Conservation (phyloP, 2,797 vertebrate species). For the Adelosebastes latens region DNA sequence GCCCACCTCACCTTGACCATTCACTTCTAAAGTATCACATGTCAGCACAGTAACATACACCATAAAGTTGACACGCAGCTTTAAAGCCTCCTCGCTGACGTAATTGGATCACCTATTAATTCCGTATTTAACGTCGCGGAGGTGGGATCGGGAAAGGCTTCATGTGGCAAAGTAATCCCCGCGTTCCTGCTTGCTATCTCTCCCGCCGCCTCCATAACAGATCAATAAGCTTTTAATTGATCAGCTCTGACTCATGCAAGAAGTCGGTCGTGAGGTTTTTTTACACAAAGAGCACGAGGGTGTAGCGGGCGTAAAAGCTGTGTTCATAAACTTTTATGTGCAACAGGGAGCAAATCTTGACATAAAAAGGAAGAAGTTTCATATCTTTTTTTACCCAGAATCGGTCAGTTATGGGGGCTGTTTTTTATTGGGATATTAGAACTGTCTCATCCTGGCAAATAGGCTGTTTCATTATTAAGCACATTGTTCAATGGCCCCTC, state of each 20-base stretch:
- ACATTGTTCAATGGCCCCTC: conserved; percentile 51
- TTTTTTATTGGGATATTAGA: conserved; percentile 54
- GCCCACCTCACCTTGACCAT: conserved; percentile 1
- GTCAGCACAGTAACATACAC: not conserved
- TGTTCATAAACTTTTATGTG: conserved; percentile 49
- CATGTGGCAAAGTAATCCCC: conserved; percentile 32
- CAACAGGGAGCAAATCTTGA: conserved; percentile 27
- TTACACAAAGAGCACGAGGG: not conserved
- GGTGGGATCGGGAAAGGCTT: not conserved
- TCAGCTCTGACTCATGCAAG: conserved; percentile 55
- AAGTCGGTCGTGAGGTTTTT: not conserved
- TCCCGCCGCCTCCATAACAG: conserved; percentile 27
- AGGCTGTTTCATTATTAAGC: conserved; percentile 56
- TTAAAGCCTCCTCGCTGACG: not conserved
- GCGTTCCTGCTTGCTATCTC: conserved; percentile 18
- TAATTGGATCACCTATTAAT: conserved; percentile 27
- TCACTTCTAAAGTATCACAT: not conserved
- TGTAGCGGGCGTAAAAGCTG: conserved; percentile 17
- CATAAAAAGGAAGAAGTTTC: conserved; percentile 17
- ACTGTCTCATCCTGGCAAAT: conserved; percentile 39
- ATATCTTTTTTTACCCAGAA: not conserved
- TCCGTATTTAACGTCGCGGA: conserved; percentile 22
- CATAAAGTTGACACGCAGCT: not conserved
- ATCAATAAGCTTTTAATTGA: conserved; percentile 80
- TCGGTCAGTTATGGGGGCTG: conserved; percentile 13